Conservation (phyloP, 2,888 invertebrate species). For the Crematogaster levior region DNA sequence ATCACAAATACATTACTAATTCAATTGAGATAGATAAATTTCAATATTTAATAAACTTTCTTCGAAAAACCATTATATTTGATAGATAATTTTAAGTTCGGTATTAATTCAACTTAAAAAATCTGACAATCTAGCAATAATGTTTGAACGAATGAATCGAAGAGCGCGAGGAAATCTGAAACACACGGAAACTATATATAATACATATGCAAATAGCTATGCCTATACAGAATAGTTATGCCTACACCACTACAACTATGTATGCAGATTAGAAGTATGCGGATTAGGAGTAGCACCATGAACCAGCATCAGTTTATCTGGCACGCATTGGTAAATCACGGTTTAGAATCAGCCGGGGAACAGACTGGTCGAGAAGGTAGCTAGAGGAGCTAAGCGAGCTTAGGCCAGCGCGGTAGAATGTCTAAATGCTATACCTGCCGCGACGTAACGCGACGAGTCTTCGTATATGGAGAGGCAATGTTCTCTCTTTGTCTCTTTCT, state of each 20-base stretch:
- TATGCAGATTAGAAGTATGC: constrained; percentile 74
- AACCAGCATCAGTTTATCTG: constrained; percentile 76
- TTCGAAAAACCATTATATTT: not conserved
- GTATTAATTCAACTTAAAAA: not conserved
- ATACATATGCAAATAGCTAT: not conserved
- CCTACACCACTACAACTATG: not conserved
- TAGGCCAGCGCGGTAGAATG: constrained; percentile 84
- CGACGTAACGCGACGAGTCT: constrained; percentile 14
- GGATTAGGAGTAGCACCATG: constrained; percentile 72
- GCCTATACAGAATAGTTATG: not conserved
- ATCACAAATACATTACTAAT: not conserved
- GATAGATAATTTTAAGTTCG: not conserved
- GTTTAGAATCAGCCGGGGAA: constrained; percentile 87
- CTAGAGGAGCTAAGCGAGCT: constrained; percentile 83
- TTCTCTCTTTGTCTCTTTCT: not conserved
- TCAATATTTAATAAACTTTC: not conserved
- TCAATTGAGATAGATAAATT: not conserved
- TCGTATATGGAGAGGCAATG: not conserved
- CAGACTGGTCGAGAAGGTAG: constrained; percentile 85
- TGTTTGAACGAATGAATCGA: not conserved
- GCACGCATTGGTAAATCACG: constrained; percentile 90
- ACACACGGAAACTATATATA: not conserved
- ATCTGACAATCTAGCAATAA: not conserved
- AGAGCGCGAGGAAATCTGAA: constrained; percentile 3
- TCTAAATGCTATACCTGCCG: constrained; percentile 81